phyloP scores from a whole-genome alignment of 2,797 vertebrate genomes.

The Enteromius unitaeniatus region DNA sequence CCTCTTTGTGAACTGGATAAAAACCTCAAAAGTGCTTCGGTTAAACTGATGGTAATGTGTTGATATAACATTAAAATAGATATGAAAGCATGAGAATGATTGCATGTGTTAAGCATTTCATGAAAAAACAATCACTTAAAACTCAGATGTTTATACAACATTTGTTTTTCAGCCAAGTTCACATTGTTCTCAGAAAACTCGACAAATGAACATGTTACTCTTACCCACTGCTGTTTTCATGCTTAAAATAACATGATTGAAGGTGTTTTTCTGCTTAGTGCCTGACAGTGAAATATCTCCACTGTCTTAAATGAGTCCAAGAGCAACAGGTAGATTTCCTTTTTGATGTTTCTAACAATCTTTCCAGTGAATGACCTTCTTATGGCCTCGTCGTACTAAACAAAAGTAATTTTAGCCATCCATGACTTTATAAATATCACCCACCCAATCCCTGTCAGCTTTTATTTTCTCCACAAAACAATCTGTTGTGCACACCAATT shows the following conservation, averaged over 20 bases:
- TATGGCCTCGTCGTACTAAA: slow-evolving; percentile 43
- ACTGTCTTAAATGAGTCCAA: slow-evolving; percentile 42
- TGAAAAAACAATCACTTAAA: slow-evolving; percentile 3
- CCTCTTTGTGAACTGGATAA: slow-evolving; percentile 40
- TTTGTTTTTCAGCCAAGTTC: slow-evolving; percentile 22
- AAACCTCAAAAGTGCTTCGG: slow-evolving; percentile 39
- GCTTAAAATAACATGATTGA: slow-evolving; percentile 12
- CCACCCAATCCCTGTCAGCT: slow-evolving; percentile 31
- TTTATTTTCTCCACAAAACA: slow-evolving; percentile 26
- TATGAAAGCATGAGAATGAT: slow-evolving; percentile 26
- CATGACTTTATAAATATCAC: slow-evolving; percentile 56
- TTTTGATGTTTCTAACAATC: slow-evolving; percentile 46
- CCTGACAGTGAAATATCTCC: slow-evolving; percentile 4
- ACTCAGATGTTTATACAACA: not conserved
- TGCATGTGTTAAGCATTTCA: not conserved
- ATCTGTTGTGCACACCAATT: slow-evolving; percentile 2
- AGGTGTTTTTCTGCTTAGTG: not conserved
- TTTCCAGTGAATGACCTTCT: slow-evolving; percentile 40
- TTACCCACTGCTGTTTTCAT: slow-evolving; percentile 1
- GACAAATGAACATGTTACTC: not conserved
- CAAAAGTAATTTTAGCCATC: slow-evolving; percentile 41
- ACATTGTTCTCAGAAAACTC: slow-evolving; percentile 18
- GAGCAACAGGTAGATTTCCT: slow-evolving; percentile 51
- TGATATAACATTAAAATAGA: slow-evolving; percentile 54
- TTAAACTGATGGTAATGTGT: slow-evolving; percentile 49